A percentile compares a stretch with the other conserved stretches of the same genome.
phyloP scores from a whole-genome alignment of 1,140 invertebrate genomes.

The Drosophila pseudoobscura region DNA sequence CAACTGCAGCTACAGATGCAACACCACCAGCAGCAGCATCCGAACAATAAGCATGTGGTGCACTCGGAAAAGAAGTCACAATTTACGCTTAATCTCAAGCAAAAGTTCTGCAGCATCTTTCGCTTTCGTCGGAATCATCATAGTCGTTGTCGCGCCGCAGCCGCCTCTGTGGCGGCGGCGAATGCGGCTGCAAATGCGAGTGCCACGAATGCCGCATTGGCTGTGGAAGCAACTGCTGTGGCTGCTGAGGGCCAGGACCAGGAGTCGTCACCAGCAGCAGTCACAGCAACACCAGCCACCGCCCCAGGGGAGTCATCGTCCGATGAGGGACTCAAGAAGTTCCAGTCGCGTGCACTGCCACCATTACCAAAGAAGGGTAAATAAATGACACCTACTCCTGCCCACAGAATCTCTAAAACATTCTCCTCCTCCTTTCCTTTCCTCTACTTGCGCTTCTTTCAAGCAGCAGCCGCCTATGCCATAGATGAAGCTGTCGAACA shows the following conservation, averaged over 20 bases:
- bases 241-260: not conserved
- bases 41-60: slow-evolving; percentile 83
- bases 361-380: slow-evolving; percentile 88
- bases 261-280: not conserved
- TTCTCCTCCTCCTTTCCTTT: too few relatives aligned
- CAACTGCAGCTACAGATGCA: slow-evolving; percentile 18
- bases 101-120: slow-evolving; percentile 93
- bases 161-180: slow-evolving; percentile 12
- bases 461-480: slow-evolving; percentile 60
- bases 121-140: slow-evolving; percentile 86
- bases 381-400: not conserved
- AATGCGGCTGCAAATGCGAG: slow-evolving; percentile 7
- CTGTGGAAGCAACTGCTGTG: not conserved
- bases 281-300: slow-evolving; percentile 22
- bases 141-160: slow-evolving; percentile 66
- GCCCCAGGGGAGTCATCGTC: slow-evolving; percentile 18
- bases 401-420: not conserved
- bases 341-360: slow-evolving; percentile 88
- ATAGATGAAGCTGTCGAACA: slow-evolving; percentile 60
- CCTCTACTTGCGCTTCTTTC: not conserved
- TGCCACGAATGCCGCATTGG: slow-evolving; percentile 16
- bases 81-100: slow-evolving; percentile 88
- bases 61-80: slow-evolving; percentile 78
- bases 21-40: slow-evolving; percentile 28
- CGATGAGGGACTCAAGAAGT: slow-evolving; percentile 84